Evolutionary conservation across 2,113 vertebrate genomes (phyloP).

Genomic region (Callipepla californica): DNA sequence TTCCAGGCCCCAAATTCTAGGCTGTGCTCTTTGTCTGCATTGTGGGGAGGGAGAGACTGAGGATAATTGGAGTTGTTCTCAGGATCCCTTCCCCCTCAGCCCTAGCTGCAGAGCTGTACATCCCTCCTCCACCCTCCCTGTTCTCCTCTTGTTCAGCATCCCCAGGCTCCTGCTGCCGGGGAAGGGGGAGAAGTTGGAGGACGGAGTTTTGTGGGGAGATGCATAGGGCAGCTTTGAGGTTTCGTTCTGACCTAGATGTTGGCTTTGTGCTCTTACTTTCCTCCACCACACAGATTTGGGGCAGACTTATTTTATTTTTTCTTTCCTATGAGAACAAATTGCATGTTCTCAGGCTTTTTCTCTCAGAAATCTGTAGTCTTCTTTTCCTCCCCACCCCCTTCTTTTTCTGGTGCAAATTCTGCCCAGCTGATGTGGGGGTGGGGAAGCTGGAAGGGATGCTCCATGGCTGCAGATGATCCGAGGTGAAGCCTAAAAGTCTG

Average conservation of each 20-base stretch:
- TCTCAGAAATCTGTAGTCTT: constrained; percentile 65
- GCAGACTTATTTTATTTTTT: background rate
- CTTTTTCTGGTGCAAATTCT: constrained; percentile 44
- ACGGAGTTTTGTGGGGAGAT: background rate
- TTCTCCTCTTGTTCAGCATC: background rate
- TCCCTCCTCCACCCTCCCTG: background rate
- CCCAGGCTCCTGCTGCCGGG: background rate
- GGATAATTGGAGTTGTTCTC: background rate
- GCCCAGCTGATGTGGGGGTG: constrained; percentile 49
- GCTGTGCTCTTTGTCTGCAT: background rate
- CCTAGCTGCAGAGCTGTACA: constrained; percentile 33
- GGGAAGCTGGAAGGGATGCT: constrained; percentile 20
- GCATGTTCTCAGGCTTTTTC: constrained; percentile 45
- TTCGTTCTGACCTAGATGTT: constrained; percentile 11
- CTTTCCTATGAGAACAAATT: background rate
- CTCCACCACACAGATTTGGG: background rate
- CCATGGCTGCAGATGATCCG: constrained; percentile 30
- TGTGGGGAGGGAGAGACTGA: background rate
- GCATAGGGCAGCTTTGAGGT: background rate
- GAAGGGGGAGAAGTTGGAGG: background rate
- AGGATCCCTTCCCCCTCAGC: constrained; percentile 1
- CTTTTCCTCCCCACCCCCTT: background rate
- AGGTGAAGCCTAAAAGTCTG: constrained; percentile 28
- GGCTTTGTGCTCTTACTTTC: background rate
- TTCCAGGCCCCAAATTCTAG: background rate